Evolutionary conservation across 1,140 invertebrate species (phyloP), one percentile per base, ranked within the genome.

Genomic region (Penaeus vannamei): DNA sequence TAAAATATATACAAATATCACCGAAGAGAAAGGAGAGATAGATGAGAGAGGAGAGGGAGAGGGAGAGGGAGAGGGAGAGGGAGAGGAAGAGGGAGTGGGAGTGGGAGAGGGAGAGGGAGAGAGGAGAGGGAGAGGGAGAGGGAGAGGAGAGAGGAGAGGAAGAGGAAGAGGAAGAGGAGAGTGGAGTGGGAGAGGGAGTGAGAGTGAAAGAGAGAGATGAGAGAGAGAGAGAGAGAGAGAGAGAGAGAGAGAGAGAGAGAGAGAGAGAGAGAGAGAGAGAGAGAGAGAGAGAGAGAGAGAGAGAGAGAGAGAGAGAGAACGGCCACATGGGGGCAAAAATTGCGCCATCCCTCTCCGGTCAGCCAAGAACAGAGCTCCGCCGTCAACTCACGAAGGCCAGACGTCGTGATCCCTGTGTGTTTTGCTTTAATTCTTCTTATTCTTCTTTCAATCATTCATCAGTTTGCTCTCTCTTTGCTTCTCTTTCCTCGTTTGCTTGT

Each of bases 41-140:
- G 72, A 29, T 10, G 20, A 29, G 32, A n/a, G n/a, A 29, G n/a
- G 72, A 76, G 69, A 76, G 26, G 20, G 69, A 76, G 36, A 36
- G 32, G 23, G 64, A 23, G 14, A 36, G 20, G 32, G 4, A 66
- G 83, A 29, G 61, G 12, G 60, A 23, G 61, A 69, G 61, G 36
- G 61, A 84, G 53, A 62, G 60, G n/a, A n/a, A 62, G 82, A 29
- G 29, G 19, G 29, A 32, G 60, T 64, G 26, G 7, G 60, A 84
- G 82, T 4, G 60, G 64, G 82, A 32, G 82, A 62, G 82, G 20
- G 82, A 60, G 60, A 32, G 53, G 26, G 82, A 66, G 61, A 62
- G 82, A 69, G 60, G 60, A 29, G 61, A 46, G 83, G 22, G 61
- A 14, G 46, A 36, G 66, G n/a, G 84, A 53, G 84, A n/a, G 84